Evolutionary conservation across 2,888 invertebrate species (phyloP), one percentile per base, ranked within the genome.

Genomic region (Fragum sueziense): DNA sequence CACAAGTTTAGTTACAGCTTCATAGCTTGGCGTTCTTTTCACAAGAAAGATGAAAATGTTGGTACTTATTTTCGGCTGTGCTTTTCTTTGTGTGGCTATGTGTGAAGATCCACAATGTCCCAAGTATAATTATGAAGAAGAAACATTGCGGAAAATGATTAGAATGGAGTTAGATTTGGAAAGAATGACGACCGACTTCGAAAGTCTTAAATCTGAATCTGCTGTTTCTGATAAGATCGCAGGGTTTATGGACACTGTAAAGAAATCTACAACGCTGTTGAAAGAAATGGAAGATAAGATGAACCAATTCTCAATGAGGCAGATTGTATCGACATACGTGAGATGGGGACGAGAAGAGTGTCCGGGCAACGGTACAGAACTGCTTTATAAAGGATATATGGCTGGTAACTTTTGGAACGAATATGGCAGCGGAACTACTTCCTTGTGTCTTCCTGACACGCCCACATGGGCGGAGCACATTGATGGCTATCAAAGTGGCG

Each of bases 391-490:
- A 20, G 54, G 54, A 3, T 11, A 54, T 11, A 54, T 54, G 22
- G 54, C 2, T 9, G 54, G 54, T 25, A 54, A 54, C 54, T 11
- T 1, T 54, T 6, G 25, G n/a, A 22, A 6, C 25, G 1, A 74
- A 6, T 20, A 37, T 29, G 74, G 74, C 1, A 68, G 74, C 14
- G 74, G 74, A 0, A 9, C 74, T 0, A 74, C 54, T 37, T 37
- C 67, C 22, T 37, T 74, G 11, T 74, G 74, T 41, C 31, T 69
- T 33, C 74, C 74, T 1, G 61, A 74, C 11, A 52, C 69, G 29
- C 74, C 74, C 9, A 74, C 74, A 25, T 69, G 69, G 65, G 61
- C 59, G 27, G 25, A 62, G 54, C 57, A 70, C 29, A 37, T 70
- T 1, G 62, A 70, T 31, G 74, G 74, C 7, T 59, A 33, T 31